Percentiles rank a stretch among this genome's conserved stretches.
Evolutionary conservation across 2,113 vertebrate genomes (phyloP).

Genomic region (Ancistrus triradiatus): DNA sequence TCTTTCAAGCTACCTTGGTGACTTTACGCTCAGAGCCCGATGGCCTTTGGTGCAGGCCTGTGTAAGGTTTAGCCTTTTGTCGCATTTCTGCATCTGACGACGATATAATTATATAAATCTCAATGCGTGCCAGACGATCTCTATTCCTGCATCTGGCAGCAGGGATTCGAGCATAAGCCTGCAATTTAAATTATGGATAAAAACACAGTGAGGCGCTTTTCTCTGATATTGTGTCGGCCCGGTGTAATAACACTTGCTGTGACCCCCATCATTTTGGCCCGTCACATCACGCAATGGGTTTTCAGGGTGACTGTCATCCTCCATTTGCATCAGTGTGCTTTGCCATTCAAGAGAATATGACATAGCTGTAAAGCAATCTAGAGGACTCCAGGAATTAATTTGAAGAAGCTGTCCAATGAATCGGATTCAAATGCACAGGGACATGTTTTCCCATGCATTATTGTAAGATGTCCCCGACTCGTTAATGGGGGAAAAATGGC

Average conservation of each 20-base stretch:
- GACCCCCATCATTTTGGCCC: constrained; percentile 85
- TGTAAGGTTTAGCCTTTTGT: constrained; percentile 31
- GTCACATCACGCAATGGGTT: constrained; percentile 75
- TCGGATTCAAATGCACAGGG: constrained; percentile 88
- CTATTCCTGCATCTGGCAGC: constrained; percentile 36
- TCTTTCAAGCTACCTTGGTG: constrained; percentile 14
- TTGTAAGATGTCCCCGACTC: constrained; percentile 42
- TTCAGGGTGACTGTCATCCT: constrained; percentile 83
- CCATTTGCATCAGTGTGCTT: constrained; percentile 88
- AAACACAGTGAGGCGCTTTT: constrained; percentile 58
- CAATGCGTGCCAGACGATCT: constrained; percentile 41
- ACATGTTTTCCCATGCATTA: constrained; percentile 46
- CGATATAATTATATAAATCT: constrained; percentile 48
- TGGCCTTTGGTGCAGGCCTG: constrained; percentile 7
- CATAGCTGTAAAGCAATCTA: constrained; percentile 93
- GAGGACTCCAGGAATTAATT: constrained; percentile 97
- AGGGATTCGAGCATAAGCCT: constrained; percentile 32
- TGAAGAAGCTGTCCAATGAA: constrained; percentile 91
- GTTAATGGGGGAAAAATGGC: constrained; percentile 50
- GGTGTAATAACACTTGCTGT: constrained; percentile 90
- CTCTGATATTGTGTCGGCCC: constrained; percentile 79
- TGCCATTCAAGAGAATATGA: constrained; percentile 91
- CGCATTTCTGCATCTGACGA: constrained; percentile 36
- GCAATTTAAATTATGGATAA: constrained; percentile 54
- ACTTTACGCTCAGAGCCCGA: constrained; percentile 3